Evolutionary conservation across 2,888 invertebrate genomes (phyloP).

Genomic region (Anticlea derivata): DNA sequence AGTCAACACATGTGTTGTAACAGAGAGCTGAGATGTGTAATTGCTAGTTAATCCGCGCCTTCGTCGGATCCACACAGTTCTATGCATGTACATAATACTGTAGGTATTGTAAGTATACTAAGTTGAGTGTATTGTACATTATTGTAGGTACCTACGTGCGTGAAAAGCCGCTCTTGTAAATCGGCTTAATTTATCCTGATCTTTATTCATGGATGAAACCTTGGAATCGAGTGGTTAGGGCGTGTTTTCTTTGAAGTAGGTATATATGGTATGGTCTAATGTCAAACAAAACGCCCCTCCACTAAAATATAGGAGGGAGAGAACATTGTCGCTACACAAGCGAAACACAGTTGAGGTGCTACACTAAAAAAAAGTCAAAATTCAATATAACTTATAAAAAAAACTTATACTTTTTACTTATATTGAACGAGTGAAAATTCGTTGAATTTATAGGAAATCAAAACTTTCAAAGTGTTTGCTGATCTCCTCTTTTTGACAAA

Average conservation of each 20-base stretch:
- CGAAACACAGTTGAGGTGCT: no score
- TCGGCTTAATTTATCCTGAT: conserved; percentile 37
- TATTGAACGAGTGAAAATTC: no score
- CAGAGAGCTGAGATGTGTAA: conserved; percentile 63
- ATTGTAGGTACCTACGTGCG: conserved; percentile 20
- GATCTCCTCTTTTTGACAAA: neutral
- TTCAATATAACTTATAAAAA: no score
- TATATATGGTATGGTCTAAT: no score
- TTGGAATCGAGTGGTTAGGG: conserved; percentile 1
- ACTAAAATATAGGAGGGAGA: no score
- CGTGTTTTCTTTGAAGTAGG: neutral
- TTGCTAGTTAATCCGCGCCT: conserved; percentile 74
- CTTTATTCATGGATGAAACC: conserved; percentile 26
- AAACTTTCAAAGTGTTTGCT: neutral
- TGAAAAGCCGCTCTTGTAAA: conserved; percentile 30
- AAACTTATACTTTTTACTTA: no score
- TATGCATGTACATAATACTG: neutral
- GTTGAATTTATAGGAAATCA: no score
- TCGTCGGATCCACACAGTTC: conserved; percentile 39
- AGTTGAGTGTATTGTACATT: conserved; percentile 1
- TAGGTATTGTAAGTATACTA: conserved; percentile 14
- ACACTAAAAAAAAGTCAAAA: no score
- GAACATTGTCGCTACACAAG: no score
- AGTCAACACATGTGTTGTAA: conserved; percentile 40
- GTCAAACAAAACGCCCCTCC: no score